Evolutionary conservation across 2,888 invertebrate genomes (phyloP).

Genomic region (Lingula anatina): DNA sequence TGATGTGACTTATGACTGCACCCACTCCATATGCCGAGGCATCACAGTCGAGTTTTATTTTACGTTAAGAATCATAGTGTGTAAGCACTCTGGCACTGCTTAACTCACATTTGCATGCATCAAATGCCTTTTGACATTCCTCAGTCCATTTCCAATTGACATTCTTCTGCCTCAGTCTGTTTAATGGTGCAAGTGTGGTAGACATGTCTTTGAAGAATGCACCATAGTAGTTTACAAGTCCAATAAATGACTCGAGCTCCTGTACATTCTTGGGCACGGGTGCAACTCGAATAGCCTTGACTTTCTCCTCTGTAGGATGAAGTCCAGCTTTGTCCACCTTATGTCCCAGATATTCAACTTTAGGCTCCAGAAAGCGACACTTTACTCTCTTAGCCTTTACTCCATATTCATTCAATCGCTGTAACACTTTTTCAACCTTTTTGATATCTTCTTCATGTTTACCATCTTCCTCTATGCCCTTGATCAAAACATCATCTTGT

Average conservation of each 20-base stretch:
- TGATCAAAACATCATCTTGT: too few species aligned
- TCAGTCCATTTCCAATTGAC: too few species aligned
- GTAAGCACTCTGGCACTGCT: constrained; percentile 20
- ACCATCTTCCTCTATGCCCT: too few species aligned
- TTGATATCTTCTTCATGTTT: constrained; percentile 7
- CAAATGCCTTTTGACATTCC: too few species aligned
- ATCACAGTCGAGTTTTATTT: constrained; percentile 45
- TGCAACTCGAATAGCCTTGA: constrained; percentile 10
- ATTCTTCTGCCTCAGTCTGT: too few species aligned
- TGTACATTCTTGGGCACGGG: too few species aligned
- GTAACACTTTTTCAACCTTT: constrained; percentile 7
- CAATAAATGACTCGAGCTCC: too few species aligned
- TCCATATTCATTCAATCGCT: constrained; percentile 4
- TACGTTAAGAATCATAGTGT: constrained; percentile 36
- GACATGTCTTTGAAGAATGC: too few species aligned
- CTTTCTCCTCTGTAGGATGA: constrained; percentile 1
- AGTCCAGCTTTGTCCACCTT: constrained; percentile 1
- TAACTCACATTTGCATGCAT: constrained; percentile 26
- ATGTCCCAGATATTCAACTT: constrained; percentile 7
- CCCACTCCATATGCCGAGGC: constrained; percentile 42
- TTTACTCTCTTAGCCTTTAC: constrained; percentile 2
- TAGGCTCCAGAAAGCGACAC: not conserved
- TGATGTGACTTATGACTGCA: constrained; percentile 23
- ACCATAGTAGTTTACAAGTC: too few species aligned
- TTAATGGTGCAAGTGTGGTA: too few species aligned